Conservation (phyloP, 2,113 vertebrate species). For the Cyprinodon tularosa region DNA sequence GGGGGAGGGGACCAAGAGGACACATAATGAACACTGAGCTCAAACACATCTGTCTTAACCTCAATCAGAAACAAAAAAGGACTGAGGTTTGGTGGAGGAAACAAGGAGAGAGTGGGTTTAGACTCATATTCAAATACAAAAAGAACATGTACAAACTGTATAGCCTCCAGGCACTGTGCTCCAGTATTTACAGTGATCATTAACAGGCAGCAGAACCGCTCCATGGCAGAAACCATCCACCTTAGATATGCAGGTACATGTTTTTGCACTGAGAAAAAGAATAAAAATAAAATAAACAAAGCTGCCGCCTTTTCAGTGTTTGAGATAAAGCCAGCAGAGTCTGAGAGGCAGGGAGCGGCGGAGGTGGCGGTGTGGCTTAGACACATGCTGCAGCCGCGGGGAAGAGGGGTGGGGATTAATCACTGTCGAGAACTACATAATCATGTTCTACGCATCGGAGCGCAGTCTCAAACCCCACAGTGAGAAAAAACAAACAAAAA, state of each 20-base stretch:
- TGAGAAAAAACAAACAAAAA: slow-evolving; percentile 24
- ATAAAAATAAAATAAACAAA: slow-evolving; percentile 34
- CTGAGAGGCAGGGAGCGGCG: slow-evolving; percentile 25
- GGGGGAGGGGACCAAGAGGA: slow-evolving; percentile 62
- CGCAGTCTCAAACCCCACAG: slow-evolving; percentile 1
- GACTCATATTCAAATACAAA: slow-evolving; percentile 75
- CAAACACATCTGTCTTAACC: slow-evolving; percentile 68
- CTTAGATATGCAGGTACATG: slow-evolving; percentile 55
- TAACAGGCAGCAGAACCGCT: slow-evolving; percentile 56
- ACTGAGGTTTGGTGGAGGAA: slow-evolving; percentile 31
- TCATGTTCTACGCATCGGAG: slow-evolving; percentile 46
- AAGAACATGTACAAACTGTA: slow-evolving; percentile 77
- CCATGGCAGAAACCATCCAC: slow-evolving; percentile 57
- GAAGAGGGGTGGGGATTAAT: slow-evolving; percentile 33
- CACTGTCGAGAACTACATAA: slow-evolving; percentile 53
- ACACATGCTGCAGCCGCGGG: slow-evolving; percentile 51
- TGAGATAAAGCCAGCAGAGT: slow-evolving; percentile 48
- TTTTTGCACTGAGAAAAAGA: slow-evolving; percentile 18
- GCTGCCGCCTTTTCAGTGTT: slow-evolving; percentile 28
- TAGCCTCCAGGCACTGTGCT: slow-evolving; percentile 73
- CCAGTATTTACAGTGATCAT: slow-evolving; percentile 69
- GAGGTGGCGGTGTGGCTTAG: slow-evolving; percentile 15
- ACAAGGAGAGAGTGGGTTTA: slow-evolving; percentile 16
- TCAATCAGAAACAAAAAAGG: slow-evolving; percentile 47
- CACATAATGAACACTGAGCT: slow-evolving; percentile 75